Evolutionary conservation across 1,140 invertebrate species (phyloP).

Genomic region (Caligus rogercresseyi): DNA sequence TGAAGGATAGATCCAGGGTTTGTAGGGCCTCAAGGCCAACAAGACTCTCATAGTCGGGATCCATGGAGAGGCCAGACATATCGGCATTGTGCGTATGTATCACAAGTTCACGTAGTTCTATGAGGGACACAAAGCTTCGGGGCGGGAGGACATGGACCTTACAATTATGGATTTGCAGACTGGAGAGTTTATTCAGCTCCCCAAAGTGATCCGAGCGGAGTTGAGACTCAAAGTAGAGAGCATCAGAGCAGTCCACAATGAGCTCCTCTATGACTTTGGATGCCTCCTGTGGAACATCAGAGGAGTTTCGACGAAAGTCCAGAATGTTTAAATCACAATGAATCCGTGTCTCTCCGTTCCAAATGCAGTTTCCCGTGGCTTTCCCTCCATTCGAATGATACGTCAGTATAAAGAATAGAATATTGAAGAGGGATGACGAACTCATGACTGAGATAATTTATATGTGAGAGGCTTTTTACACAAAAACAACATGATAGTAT

Average conservation of each 20-base stretch:
- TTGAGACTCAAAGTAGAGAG: conserved; percentile 55
- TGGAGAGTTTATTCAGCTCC: conserved; percentile 47
- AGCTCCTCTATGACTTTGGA: conserved; percentile 37
- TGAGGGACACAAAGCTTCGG: conserved; percentile 43
- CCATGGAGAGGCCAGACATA: background rate
- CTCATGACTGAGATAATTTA: background rate
- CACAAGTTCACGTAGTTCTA: conserved; percentile 44
- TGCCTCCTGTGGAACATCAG: background rate
- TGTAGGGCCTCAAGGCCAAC: conserved; percentile 20
- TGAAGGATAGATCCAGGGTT: conserved; percentile 50
- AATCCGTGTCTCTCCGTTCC: background rate
- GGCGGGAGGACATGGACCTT: conserved; percentile 53
- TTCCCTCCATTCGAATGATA: no score
- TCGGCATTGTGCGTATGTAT: conserved; percentile 37
- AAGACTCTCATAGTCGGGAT: conserved; percentile 9
- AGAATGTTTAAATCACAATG: conserved; percentile 4
- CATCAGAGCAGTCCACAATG: conserved; percentile 55
- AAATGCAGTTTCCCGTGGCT: conserved; percentile 1
- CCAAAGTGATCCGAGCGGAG: conserved; percentile 50
- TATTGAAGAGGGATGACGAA: background rate
- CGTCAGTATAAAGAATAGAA: background rate
- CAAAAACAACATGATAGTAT: no score
- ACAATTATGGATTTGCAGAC: conserved; percentile 53
- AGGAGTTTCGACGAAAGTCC: conserved; percentile 15
- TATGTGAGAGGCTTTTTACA: background rate